Percentiles rank a stretch among this genome's conserved stretches.
These are phyloP conservation scores for Brachionus sp. DNA, from an alignment of 1,140 invertebrate species.

Conservation along the genomic window DNA sequence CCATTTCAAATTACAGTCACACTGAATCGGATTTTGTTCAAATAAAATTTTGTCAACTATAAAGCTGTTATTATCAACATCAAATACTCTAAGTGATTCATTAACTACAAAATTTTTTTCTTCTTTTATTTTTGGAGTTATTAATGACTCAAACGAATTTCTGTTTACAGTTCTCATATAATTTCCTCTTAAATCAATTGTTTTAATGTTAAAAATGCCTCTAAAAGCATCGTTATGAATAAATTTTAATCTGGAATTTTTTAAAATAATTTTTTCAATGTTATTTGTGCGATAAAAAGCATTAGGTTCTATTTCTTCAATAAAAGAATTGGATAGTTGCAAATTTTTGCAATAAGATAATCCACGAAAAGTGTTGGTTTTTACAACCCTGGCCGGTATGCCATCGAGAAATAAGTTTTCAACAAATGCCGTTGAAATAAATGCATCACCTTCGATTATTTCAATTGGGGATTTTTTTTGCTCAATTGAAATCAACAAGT, in stretches of 20 bases:
- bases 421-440: slow-evolving; percentile 43
- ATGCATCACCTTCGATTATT: slow-evolving; percentile 36
- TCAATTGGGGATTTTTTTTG: slow-evolving; percentile 39
- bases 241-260: slow-evolving; percentile 10
- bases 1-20: slow-evolving; percentile 41
- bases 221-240: slow-evolving; percentile 21
- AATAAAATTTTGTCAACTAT: not conserved
- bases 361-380: slow-evolving; percentile 34
- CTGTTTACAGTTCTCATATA: not conserved
- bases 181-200: slow-evolving; percentile 42
- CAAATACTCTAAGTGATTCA: slow-evolving; percentile 1
- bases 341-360: slow-evolving; percentile 39
- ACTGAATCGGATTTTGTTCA: slow-evolving; percentile 44
- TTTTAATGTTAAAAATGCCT: slow-evolving; percentile 23
- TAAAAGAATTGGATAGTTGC: not conserved
- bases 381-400: not conserved
- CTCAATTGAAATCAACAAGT: slow-evolving; percentile 6
- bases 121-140: not conserved
- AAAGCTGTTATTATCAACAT: slow-evolving; percentile 18
- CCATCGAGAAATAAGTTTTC: slow-evolving; percentile 29
- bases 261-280: slow-evolving; percentile 14
- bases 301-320: slow-evolving; percentile 31
- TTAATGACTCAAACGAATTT: not conserved
- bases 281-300: slow-evolving; percentile 36
- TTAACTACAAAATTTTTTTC: not conserved